These are phyloP conservation scores for Dicerorhinus sumatrensis DNA, from an alignment of 2,113 vertebrate genomes.

Conservation along the genomic window DNA sequence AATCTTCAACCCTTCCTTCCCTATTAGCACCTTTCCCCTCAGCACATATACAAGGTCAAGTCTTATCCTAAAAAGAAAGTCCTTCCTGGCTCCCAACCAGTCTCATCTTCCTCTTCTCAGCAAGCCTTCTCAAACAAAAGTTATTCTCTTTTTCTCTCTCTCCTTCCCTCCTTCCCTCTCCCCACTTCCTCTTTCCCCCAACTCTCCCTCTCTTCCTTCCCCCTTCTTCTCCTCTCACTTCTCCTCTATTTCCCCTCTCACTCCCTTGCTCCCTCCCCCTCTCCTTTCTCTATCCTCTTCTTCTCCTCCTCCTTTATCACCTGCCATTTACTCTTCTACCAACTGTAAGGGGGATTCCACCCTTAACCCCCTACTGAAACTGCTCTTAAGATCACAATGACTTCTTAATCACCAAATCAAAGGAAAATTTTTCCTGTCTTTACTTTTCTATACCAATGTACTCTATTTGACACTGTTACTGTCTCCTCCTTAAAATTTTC, in stretches of 20 bases:
- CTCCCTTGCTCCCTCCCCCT: neutral
- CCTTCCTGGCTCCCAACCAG: neutral
- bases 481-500: neutral
- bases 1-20: neutral
- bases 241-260: neutral
- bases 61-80: neutral
- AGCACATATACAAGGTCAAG: neutral
- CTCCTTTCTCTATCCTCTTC: neutral
- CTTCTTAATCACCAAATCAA: neutral
- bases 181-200: neutral
- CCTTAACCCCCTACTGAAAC: neutral
- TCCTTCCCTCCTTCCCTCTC: neutral
- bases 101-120: neutral
- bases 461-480: neutral
- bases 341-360: neutral
- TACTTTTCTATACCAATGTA: neutral
- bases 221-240: neutral
- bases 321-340: neutral
- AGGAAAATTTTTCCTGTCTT: constrained; percentile 7
- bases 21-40: neutral
- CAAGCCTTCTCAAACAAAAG: neutral
- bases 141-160: neutral
- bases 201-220: neutral
- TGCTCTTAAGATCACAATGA: neutral
- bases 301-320: neutral